Base-by-base conservation (phyloP, 2,113 vertebrate species). In the Passer montanus region DNA sequence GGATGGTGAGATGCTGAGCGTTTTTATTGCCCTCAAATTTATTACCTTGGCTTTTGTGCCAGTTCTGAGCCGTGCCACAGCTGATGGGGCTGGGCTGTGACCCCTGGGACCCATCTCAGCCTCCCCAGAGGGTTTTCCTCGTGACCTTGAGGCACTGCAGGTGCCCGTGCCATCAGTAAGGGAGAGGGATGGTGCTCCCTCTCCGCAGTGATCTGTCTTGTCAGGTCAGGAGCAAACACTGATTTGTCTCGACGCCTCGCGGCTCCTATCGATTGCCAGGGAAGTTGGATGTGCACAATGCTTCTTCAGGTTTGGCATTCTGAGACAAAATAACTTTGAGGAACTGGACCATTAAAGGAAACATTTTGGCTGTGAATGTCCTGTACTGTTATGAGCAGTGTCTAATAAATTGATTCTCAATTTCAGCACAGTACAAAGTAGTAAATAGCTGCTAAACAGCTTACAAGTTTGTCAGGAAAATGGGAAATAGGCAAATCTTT, bases 271-370 rank as follows among this genome's bases (percentile, higher is more conserved):
- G 69, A 95, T 95, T 62, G 64, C 58, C n/a, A 9, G 78, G 83
- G 47, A 56, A 75, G 80, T 10, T 35, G 56, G 84, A 89, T 30
- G 84, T 66, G 43, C 67, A 72, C 81, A 85, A 89, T 87, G 2
- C 89, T 74, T 84, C 89, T 78, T 73, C 3, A 3, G 58, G 4
- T 75, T 43, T 95, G 87, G 91, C 89, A 50, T 62, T 58, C 26
- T 7, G 53, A 94, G 89, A 84, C 93, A 96, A 89, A 95, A 94
- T 89, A 84, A 76, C 77, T 91, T 13, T 76, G 89, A 93, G 67
- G 58, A 82, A 79, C 86, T 26, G 62, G 66, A 47, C 69, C 62
- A 73, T 93, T 90, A 86, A 52, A 87, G 70, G 35, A 80, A 95
- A 80, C 15, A 37, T 92, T 94, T 75, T 81, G 84, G 52, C 56